Base-by-base conservation (phyloP, 2,888 invertebrate genomes). In the Platypus cylindrus region DNA sequence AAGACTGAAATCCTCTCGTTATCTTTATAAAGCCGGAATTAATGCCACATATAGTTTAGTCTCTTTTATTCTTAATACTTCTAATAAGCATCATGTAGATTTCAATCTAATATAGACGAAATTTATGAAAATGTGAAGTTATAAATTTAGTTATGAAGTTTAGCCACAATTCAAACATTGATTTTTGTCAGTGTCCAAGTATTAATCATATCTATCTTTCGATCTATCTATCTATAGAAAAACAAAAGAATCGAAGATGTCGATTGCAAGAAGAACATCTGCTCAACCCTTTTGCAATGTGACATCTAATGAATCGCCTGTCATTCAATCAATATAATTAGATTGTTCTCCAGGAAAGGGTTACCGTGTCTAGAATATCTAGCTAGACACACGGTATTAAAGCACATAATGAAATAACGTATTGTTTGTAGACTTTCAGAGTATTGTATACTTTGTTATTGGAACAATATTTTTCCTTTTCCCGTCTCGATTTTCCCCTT, bases 261-360 rank as follows among this genome's bases (percentile, higher is more conserved):
- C n/a, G n/a, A 29, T 13, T 29, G 29, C 36, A n/a, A n/a, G 38
- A 37, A 36, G 36, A 52, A 48, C 52, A 53, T 50, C 51, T 53
- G 54, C 48, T 48, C 46, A 52, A 52, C 53, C 56, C 54, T 51
- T 54, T 34, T 30, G 35, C 36, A 22, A 12, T 36, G 39, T 41
- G 40, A 61, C 60, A 59, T 52, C 60, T 60, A 63, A 62, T 61
- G 61, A 62, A 63, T 61, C 58, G 60, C 50, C 62, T 59, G 63
- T 61, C 63, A 60, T 60, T 62, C 63, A 63, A 63, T 62, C 63
- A 62, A 59, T 61, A 58, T 61, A 62, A 63, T 62, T 60, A 60
- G 60, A 63, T 63, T 62, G 61, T 58, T 58, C 52, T 51, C 49
- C 41, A 46, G 52, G n/a, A n/a, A 55, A 58, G 59, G 58, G 57